Conservation (phyloP, 2,888 invertebrate genomes). For the Mimumesa dahlbomi region DNA sequence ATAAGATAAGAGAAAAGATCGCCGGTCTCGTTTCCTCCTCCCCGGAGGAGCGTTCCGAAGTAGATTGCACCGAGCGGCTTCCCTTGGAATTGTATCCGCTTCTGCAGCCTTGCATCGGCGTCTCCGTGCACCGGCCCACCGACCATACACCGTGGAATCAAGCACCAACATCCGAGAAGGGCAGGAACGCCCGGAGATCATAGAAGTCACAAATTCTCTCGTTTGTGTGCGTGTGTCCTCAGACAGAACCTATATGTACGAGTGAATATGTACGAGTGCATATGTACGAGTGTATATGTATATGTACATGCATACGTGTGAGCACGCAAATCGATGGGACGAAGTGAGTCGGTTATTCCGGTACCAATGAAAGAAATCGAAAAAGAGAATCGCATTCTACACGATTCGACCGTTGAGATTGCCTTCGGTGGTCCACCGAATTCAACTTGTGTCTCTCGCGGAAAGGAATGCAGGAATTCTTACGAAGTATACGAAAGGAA, state of each 20-base stretch:
- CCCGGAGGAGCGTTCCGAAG: constrained; percentile 46
- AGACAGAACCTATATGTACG: no score
- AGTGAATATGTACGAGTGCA: no score
- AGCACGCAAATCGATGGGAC: no score
- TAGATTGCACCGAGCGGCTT: constrained; percentile 74
- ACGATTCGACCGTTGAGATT: constrained; percentile 18
- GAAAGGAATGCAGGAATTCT: constrained; percentile 14
- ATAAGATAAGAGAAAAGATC: constrained; percentile 38
- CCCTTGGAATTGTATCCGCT: constrained; percentile 69
- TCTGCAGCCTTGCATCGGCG: constrained; percentile 39
- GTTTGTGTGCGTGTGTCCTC: neutral
- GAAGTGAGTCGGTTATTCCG: neutral
- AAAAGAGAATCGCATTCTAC: constrained; percentile 12
- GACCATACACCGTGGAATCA: no score
- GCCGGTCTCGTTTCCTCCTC: constrained; percentile 23
- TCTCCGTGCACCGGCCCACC: constrained; percentile 20
- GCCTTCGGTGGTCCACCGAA: neutral
- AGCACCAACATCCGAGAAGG: neutral
- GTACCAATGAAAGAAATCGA: neutral
- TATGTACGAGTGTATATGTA: no score
- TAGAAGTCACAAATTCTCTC: constrained; percentile 27
- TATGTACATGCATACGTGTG: no score
- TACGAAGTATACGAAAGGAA: neutral
- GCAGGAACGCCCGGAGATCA: constrained; percentile 24
- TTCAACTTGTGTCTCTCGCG: neutral